phyloP scores from a whole-genome alignment of 1,140 invertebrate species.

The Lordiphosa stackelbergi region DNA sequence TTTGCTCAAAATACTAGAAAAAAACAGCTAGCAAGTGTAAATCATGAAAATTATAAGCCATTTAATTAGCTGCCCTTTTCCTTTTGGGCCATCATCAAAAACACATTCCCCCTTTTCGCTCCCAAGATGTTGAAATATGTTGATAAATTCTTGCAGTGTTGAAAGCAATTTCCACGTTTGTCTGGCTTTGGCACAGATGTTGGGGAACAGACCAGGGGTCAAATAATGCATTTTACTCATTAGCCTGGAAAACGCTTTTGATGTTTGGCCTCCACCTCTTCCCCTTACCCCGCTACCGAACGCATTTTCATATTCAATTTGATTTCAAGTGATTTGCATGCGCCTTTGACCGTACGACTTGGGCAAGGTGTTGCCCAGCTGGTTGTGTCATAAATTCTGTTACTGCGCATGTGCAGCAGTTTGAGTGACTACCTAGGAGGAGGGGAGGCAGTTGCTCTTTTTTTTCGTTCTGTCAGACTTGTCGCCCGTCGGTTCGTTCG shows the following conservation, averaged over 20 bases:
- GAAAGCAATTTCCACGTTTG: slow-evolving; percentile 56
- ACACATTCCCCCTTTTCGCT: slow-evolving; percentile 30
- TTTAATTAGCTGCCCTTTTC: slow-evolving; percentile 61
- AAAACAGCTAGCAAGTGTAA: slow-evolving; percentile 52
- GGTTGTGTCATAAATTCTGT: slow-evolving; percentile 34
- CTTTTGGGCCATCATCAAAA: slow-evolving; percentile 51
- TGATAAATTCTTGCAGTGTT: slow-evolving; percentile 47
- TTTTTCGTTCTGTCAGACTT: slow-evolving; percentile 28
- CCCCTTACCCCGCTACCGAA: neutral
- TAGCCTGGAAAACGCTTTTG: slow-evolving; percentile 50
- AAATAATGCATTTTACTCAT: slow-evolving; percentile 66
- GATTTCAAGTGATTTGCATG: slow-evolving; percentile 63
- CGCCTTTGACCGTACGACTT: slow-evolving; percentile 7
- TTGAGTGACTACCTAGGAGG: slow-evolving; percentile 1
- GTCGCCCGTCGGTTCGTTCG: slow-evolving; percentile 24
- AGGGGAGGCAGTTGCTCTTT: slow-evolving; percentile 20
- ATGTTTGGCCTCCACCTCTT: slow-evolving; percentile 37
- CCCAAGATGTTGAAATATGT: slow-evolving; percentile 52
- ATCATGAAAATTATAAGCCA: slow-evolving; percentile 72
- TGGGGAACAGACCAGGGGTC: slow-evolving; percentile 45
- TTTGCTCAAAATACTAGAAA: slow-evolving; percentile 35
- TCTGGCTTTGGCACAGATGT: slow-evolving; percentile 14
- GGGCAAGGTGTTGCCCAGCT: slow-evolving; percentile 28
- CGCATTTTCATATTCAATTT: slow-evolving; percentile 45
- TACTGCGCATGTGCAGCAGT: slow-evolving; percentile 38